Percentiles rank a stretch among this genome's conserved stretches.
Conservation (phyloP, 2,888 invertebrate genomes). For the Pandemis cinnamomeana region DNA sequence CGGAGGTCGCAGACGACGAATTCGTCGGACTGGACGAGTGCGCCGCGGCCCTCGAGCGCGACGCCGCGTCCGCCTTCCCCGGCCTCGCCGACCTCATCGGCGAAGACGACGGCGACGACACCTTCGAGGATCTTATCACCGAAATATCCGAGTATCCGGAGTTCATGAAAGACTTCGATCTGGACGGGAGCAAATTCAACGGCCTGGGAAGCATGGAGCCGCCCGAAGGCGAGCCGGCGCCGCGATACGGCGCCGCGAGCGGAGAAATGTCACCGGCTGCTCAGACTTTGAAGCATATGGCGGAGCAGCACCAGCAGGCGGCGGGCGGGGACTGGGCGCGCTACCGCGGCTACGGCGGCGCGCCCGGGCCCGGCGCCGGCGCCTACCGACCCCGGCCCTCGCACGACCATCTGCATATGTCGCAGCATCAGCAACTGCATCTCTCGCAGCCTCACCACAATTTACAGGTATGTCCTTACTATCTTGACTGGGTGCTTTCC, state of each 20-base stretch:
- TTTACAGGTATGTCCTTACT: slow-evolving; percentile 87
- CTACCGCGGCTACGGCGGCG: slow-evolving; percentile 84
- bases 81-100: slow-evolving; percentile 92
- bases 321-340: slow-evolving; percentile 84
- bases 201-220: slow-evolving; percentile 71
- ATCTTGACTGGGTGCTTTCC: neutral
- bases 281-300: slow-evolving; percentile 98
- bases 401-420: slow-evolving; percentile 89
- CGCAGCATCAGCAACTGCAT: slow-evolving; percentile 94
- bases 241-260: slow-evolving; percentile 78
- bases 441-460: slow-evolving; percentile 92
- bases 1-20: slow-evolving; percentile 91
- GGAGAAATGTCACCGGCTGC: slow-evolving; percentile 95
- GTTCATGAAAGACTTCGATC: slow-evolving; percentile 93
- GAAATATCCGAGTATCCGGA: slow-evolving; percentile 94
- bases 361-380: slow-evolving; percentile 75
- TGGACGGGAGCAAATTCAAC: slow-evolving; percentile 73
- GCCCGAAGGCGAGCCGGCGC: slow-evolving; percentile 76
- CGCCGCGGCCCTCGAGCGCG: slow-evolving; percentile 93
- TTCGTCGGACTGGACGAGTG: slow-evolving; percentile 94
- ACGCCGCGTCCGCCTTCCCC: slow-evolving; percentile 90
- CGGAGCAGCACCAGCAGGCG: slow-evolving; percentile 96
- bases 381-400: slow-evolving; percentile 74
- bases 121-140: slow-evolving; percentile 94
- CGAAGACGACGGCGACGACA: slow-evolving; percentile 92